Evolutionary conservation across 2,888 invertebrate species (phyloP), one percentile per base, ranked within the genome.

Genomic region (Apodemia zela): DNA sequence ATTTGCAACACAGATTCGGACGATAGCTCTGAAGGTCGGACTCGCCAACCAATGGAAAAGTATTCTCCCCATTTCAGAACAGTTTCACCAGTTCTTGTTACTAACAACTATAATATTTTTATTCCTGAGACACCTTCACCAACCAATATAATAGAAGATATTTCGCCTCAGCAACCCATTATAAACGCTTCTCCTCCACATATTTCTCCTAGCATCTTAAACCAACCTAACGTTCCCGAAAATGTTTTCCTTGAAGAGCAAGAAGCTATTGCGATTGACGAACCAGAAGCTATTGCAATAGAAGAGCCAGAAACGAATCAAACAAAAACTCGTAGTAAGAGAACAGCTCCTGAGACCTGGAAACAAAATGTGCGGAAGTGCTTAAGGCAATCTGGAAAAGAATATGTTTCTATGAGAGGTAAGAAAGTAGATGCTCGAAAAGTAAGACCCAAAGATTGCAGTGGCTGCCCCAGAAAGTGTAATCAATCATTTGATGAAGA

Each of bases 1-100:
- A 45, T 45, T 45, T 45, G 45, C 45, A 45, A 45, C 45, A 45
- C 45, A 45, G 45, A 45, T 45, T 45, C 45, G 45, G n/a, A 45
- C 45, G 15, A 45, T 45, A 45, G 45, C n/a, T 45, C 45, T 45
- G 45, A 45, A 45, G 45, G 45, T n/a, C 45, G 45, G 45, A 45
- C 45, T 45, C 45, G 45, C 45, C 45, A 15, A 45, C 15, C n/a
- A 45, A 45, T 45, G 45, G 45, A 15, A 45, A 45, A 45, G 45
- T 45, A 45, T 45, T 45, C 45, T 45, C 45, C 45, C 45, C 45
- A 45, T 45, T 45, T 45, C 15, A 45, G 45, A n/a, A 45, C 45
- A 45, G 45, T 15, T 45, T 45, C 45, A 45, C 45, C 45, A 45
- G 45, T 45, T 45, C 45, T 45, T 45, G 45, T 45, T 45, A 45